phyloP scores from a whole-genome alignment of 37 sponge, comb jelly and placozoan genomes.

The Agelas oroides region DNA sequence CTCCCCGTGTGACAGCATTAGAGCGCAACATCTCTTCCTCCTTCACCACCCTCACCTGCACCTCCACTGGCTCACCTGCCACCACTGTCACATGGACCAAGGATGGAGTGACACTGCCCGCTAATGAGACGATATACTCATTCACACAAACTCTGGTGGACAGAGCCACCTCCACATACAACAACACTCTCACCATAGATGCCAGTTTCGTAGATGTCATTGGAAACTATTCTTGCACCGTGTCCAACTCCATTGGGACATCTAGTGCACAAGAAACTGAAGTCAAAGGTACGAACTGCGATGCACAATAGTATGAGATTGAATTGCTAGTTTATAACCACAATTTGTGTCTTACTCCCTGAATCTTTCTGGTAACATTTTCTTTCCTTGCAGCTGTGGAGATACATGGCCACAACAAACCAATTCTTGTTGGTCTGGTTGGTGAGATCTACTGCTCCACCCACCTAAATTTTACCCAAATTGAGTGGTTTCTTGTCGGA shows the following conservation, averaged over 20 bases:
- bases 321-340: too few species aligned
- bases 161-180: slow-evolving; percentile 1
- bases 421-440: background rate
- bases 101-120: too few species aligned
- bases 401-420: too few species aligned
- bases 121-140: too few species aligned
- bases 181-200: slow-evolving; percentile 8
- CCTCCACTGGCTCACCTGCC: too few species aligned
- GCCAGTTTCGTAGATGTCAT: slow-evolving; percentile 3
- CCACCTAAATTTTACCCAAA: background rate
- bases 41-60: too few species aligned
- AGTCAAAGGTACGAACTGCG: slow-evolving; percentile 9
- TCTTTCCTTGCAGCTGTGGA: too few species aligned
- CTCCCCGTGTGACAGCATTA: too few species aligned
- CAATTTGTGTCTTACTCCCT: too few species aligned
- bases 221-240: slow-evolving; percentile 11
- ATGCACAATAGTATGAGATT: background rate
- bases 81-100: too few species aligned
- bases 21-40: too few species aligned
- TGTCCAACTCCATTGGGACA: slow-evolving; percentile 6
- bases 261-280: background rate
- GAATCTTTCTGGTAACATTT: too few species aligned
- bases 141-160: background rate
- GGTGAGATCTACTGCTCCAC: slow-evolving; percentile 15
- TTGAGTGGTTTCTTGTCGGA: slow-evolving; percentile 32